Evolutionary conservation across 2,888 invertebrate genomes (phyloP), one percentile per base, ranked within the genome.

Genomic region (Melinaea marsaeus): DNA sequence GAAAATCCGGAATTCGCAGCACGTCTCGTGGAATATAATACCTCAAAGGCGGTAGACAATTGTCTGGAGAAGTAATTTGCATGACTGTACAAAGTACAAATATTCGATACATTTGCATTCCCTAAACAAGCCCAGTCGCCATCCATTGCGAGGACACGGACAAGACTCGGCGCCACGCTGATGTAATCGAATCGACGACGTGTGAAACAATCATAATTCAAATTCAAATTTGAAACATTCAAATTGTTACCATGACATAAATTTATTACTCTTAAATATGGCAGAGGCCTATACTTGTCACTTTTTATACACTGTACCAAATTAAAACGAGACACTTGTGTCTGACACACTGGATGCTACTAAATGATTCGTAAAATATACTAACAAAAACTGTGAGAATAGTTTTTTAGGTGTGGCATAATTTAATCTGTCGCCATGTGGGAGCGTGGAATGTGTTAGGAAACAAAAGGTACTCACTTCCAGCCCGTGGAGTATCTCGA

Each of bases 401-500:
- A 69, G 71, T 66, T 63, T 69, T 67, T 68, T 60, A 77, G 74
- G 73, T 75, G 68, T 73, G 62, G 66, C 62, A 67, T 71, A 69
- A 68, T 69, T 64, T 61, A 62, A 61, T 65, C n/a, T n/a, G n/a
- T n/a, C n/a, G n/a, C n/a, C n/a, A n/a, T n/a, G n/a, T n/a, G n/a
- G n/a, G n/a, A n/a, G n/a, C n/a, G n/a, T n/a, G n/a, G n/a, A n/a
- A n/a, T n/a, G n/a, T n/a, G n/a, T n/a, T n/a, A n/a, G n/a, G n/a
- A n/a, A n/a, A n/a, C n/a, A n/a, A n/a, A n/a, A n/a, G n/a, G n/a
- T n/a, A n/a, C n/a, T 91, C 81, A 91, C 91, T 96, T 96, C 98
- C 98, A 98, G 72, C 98, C 98, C 35, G 98, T 98, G 58, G 98
- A 98, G 90, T 98, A 98, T 79, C 98, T 94, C 81, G 98, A 98